Evolutionary conservation across 1,140 invertebrate genomes (phyloP).

Genomic region (Rhagoletis pomonella): DNA sequence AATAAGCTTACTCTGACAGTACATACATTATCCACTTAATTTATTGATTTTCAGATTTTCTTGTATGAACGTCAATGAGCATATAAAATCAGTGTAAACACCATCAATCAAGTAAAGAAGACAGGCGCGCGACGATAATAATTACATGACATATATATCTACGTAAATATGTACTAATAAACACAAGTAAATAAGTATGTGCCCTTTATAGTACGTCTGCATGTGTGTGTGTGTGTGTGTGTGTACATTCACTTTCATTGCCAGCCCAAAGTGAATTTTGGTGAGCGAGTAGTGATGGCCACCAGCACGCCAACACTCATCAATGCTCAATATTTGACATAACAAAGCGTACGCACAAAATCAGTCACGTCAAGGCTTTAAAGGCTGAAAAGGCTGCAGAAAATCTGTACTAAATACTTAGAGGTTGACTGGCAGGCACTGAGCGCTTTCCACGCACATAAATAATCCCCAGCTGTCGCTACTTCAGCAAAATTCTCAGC

Average conservation of each 20-base stretch:
- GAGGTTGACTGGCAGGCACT: background rate
- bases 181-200: no score
- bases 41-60: background rate
- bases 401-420: background rate
- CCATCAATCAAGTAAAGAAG: no score
- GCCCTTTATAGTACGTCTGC: background rate
- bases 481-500: background rate
- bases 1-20: background rate
- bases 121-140: no score
- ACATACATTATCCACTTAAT: constrained; percentile 13
- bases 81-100: no score
- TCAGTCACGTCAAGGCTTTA: background rate
- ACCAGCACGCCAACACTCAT: background rate
- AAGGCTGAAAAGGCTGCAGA: background rate
- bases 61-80: no score
- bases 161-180: no score
- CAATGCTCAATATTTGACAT: background rate
- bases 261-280: background rate
- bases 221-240: background rate
- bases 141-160: no score
- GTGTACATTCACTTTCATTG: background rate
- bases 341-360: background rate
- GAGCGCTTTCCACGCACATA: background rate
- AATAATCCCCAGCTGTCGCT: background rate
- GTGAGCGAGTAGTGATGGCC: background rate